Conservation (phyloP, 2,888 invertebrate species). For the Hydroisotoma schaefferi region DNA sequence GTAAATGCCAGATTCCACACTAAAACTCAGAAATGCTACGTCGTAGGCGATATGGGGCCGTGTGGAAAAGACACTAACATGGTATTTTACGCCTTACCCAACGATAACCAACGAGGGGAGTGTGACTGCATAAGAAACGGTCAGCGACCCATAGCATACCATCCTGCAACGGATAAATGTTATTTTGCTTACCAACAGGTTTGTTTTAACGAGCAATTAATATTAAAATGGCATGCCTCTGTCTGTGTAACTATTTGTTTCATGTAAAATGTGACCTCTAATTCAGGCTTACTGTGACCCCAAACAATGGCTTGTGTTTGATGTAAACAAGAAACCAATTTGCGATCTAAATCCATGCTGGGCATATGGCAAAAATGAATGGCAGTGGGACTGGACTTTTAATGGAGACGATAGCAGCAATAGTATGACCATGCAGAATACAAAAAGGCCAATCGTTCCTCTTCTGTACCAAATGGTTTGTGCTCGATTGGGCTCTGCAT, state of each 20-base stretch:
- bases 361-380: not conserved
- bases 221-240: not conserved
- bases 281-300: slow-evolving; percentile 22
- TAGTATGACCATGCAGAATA: not conserved
- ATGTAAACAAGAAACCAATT: not conserved
- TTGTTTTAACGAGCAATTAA: not conserved
- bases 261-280: not conserved
- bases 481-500: slow-evolving; percentile 6
- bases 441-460: slow-evolving; percentile 11
- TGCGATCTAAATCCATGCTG: slow-evolving; percentile 18
- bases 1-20: not conserved
- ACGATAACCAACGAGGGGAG: slow-evolving; percentile 14
- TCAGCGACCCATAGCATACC: slow-evolving; percentile 23
- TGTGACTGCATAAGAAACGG: slow-evolving; percentile 22
- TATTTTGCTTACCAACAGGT: slow-evolving; percentile 34
- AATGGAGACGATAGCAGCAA: too few species aligned
- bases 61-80: slow-evolving; percentile 22
- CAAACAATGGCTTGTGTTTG: slow-evolving; percentile 15
- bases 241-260: slow-evolving; percentile 1
- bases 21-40: slow-evolving; percentile 5
- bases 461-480: slow-evolving; percentile 13
- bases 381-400: slow-evolving; percentile 5
- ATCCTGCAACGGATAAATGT: slow-evolving; percentile 20
- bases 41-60: slow-evolving; percentile 1
- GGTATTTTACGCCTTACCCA: slow-evolving; percentile 25